Conservation (phyloP, 2,113 vertebrate genomes). For the Antennarius striatus region DNA sequence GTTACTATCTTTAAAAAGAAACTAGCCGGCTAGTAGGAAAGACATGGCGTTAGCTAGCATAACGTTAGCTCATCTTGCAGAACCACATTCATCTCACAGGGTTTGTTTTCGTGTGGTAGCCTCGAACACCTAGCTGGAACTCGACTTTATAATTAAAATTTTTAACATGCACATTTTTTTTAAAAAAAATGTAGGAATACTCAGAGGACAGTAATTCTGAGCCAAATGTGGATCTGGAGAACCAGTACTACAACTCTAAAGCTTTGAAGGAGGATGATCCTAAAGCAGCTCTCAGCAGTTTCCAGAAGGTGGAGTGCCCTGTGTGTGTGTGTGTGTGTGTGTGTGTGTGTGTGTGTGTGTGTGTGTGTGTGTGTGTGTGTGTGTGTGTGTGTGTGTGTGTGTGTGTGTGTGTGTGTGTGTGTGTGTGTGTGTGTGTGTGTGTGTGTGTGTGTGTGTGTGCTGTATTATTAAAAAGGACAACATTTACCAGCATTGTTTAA, state of each 20-base stretch:
- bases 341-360: too few relatives aligned
- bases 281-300: constrained; percentile 96
- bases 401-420: too few relatives aligned
- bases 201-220: constrained; percentile 99
- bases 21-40: constrained; percentile 18
- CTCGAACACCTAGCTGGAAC: not conserved
- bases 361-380: too few relatives aligned
- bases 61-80: constrained; percentile 40
- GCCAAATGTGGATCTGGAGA: constrained; percentile 99
- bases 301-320: constrained; percentile 89
- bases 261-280: constrained; percentile 99
- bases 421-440: too few relatives aligned
- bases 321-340: too few relatives aligned
- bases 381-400: too few relatives aligned
- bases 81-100: not conserved
- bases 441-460: too few relatives aligned
- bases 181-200: constrained; percentile 89
- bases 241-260: constrained; percentile 99
- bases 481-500: not conserved
- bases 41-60: constrained; percentile 41
- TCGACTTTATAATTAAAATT: not conserved
- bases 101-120: not conserved
- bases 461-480: not conserved
- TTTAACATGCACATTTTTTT: constrained; percentile 9
- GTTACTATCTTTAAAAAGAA: not conserved